Evolutionary conservation across 2,888 invertebrate genomes (phyloP).

Genomic region (Eupithecia abbreviata): DNA sequence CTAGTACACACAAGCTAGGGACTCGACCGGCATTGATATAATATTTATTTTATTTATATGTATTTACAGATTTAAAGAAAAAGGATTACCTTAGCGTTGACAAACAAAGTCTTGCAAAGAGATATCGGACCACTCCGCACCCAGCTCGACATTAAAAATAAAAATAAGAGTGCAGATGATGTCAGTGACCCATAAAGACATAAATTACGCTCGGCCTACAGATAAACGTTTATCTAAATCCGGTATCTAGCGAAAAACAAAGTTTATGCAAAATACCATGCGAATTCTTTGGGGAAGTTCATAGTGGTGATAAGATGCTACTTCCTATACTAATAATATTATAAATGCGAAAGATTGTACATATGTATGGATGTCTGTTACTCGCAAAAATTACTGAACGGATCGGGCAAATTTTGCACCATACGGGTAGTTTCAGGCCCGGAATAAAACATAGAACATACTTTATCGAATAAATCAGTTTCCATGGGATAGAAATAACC

Average conservation of each 20-base stretch:
- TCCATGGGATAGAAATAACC: too few relatives aligned
- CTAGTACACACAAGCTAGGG: too few relatives aligned
- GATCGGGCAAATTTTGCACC: too few relatives aligned
- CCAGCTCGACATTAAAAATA: constrained; percentile 7
- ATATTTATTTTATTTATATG: too few relatives aligned
- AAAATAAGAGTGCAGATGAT: constrained; percentile 19
- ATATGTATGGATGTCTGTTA: too few relatives aligned
- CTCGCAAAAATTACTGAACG: too few relatives aligned
- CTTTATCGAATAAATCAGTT: too few relatives aligned
- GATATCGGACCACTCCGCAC: neutral
- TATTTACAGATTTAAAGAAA: neutral
- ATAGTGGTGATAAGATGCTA: neutral
- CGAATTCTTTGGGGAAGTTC: neutral
- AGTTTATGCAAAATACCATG: neutral
- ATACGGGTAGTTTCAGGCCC: too few relatives aligned
- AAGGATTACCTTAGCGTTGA: neutral
- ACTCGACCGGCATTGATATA: too few relatives aligned
- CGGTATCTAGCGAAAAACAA: constrained; percentile 4
- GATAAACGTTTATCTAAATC: neutral
- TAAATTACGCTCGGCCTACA: constrained; percentile 1
- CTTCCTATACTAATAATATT: too few relatives aligned
- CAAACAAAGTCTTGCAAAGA: neutral
- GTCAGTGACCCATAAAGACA: constrained; percentile 27
- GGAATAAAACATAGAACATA: too few relatives aligned
- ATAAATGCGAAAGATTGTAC: too few relatives aligned